Conservation (phyloP, 1,140 invertebrate genomes). For the Drosophila asahinai region DNA sequence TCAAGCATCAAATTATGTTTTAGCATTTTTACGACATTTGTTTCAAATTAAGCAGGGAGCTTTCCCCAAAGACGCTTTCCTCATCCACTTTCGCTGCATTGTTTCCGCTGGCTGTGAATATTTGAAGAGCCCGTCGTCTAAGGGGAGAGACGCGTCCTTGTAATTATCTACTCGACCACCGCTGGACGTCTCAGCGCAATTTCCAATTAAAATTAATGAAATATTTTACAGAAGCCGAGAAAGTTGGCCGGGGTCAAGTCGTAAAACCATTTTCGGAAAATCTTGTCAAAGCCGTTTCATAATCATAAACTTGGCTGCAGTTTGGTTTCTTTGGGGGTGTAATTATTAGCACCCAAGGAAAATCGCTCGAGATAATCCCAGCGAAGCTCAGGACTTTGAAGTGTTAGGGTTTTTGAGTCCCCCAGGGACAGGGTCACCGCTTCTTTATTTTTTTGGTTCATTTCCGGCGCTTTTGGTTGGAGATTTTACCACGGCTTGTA, state of each 20-base stretch:
- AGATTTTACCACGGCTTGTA: slow-evolving; percentile 53
- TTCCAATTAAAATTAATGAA: slow-evolving; percentile 84
- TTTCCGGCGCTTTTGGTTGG: slow-evolving; percentile 14
- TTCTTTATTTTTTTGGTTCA: slow-evolving; percentile 11
- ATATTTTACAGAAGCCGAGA: slow-evolving; percentile 58
- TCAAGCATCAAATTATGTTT: slow-evolving; percentile 77
- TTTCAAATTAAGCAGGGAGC: slow-evolving; percentile 73
- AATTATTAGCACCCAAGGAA: slow-evolving; percentile 70
- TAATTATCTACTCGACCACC: slow-evolving; percentile 78
- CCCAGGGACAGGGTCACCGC: slow-evolving; percentile 3
- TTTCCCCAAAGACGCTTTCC: slow-evolving; percentile 45
- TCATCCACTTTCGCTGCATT: slow-evolving; percentile 22
- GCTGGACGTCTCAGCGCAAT: slow-evolving; percentile 67
- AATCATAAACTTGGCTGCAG: slow-evolving; percentile 62
- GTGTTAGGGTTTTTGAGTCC: slow-evolving; percentile 51
- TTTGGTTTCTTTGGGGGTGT: slow-evolving; percentile 34
- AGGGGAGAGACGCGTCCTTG: slow-evolving; percentile 39
- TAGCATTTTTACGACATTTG: slow-evolving; percentile 78
- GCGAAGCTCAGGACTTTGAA: slow-evolving; percentile 59
- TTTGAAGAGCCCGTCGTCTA: slow-evolving; percentile 54
- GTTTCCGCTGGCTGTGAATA: slow-evolving; percentile 57
- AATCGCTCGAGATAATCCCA: slow-evolving; percentile 51
- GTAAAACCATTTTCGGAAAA: slow-evolving; percentile 76
- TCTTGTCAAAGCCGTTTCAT: slow-evolving; percentile 80
- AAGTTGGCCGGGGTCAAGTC: slow-evolving; percentile 61